These are phyloP conservation scores for Hydropsyche betteni DNA, from an alignment of 2,888 invertebrate genomes.

Conservation along the genomic window DNA sequence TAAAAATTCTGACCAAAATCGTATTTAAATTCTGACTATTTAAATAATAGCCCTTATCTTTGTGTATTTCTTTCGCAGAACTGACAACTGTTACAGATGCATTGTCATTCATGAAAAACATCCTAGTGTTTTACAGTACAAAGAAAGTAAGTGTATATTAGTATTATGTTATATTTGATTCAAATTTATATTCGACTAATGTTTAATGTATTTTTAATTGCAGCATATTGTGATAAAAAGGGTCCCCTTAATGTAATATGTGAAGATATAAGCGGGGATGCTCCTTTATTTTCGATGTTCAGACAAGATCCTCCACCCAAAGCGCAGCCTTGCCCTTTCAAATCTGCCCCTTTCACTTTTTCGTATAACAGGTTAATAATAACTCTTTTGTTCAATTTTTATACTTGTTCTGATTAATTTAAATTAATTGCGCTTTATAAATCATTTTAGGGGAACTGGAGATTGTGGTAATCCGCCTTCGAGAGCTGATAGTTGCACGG, in stretches of 20 bases:
- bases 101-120: conserved; percentile 81
- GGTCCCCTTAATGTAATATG: conserved; percentile 71
- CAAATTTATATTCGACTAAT: conserved; percentile 32
- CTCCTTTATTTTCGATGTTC: conserved; percentile 79
- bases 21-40: too few species aligned
- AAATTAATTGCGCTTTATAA: not conserved
- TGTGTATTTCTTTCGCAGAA: conserved; percentile 63
- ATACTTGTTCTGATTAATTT: not conserved
- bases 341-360: conserved; percentile 82
- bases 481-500: conserved; percentile 84
- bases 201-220: conserved; percentile 7
- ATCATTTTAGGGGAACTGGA: conserved; percentile 68
- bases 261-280: conserved; percentile 76
- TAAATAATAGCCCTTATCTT: not conserved
- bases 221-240: conserved; percentile 71
- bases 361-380: conserved; percentile 71
- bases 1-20: too few species aligned
- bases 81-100: conserved; percentile 75
- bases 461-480: conserved; percentile 81
- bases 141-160: conserved; percentile 75
- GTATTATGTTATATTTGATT: conserved; percentile 34
- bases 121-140: conserved; percentile 80
- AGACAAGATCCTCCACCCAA: conserved; percentile 73
- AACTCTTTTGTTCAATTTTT: not conserved
- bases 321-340: conserved; percentile 82